Evolutionary conservation across 1,140 invertebrate genomes (phyloP).

Genomic region (Dolichoris vasculosae): DNA sequence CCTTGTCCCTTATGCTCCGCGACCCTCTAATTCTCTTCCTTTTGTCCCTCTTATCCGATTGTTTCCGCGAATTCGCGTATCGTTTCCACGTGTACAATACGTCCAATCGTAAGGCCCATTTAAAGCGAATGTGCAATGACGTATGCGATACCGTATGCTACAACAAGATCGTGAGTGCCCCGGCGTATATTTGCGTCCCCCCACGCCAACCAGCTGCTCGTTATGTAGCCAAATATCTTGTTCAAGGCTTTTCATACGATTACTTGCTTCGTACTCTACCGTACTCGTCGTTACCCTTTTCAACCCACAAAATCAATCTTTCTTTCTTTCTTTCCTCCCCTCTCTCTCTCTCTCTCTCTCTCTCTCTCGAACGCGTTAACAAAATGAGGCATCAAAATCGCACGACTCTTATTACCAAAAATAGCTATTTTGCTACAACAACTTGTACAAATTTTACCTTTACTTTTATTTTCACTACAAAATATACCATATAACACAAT

Average conservation of each 20-base stretch:
- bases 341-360: constrained; percentile 7
- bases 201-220: not conserved
- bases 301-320: too few relatives aligned
- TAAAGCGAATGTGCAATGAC: not conserved
- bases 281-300: too few relatives aligned
- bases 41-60: constrained; percentile 18
- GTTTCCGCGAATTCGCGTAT: constrained; percentile 4
- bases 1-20: not conserved
- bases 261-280: not conserved
- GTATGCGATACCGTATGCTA: constrained; percentile 7
- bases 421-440: not conserved
- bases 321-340: constrained; percentile 1
- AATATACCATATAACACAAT: too few relatives aligned
- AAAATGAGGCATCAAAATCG: not conserved
- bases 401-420: not conserved
- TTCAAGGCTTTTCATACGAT: not conserved
- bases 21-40: not conserved
- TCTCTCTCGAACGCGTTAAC: not conserved
- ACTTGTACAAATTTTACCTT: not conserved
- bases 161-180: too few relatives aligned
- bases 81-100: not conserved
- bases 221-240: not conserved
- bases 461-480: too few relatives aligned
- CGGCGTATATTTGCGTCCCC: not conserved
- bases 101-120: not conserved